Evolutionary conservation across 2,113 vertebrate genomes (phyloP).

Genomic region (Drymodes brunneopygia): DNA sequence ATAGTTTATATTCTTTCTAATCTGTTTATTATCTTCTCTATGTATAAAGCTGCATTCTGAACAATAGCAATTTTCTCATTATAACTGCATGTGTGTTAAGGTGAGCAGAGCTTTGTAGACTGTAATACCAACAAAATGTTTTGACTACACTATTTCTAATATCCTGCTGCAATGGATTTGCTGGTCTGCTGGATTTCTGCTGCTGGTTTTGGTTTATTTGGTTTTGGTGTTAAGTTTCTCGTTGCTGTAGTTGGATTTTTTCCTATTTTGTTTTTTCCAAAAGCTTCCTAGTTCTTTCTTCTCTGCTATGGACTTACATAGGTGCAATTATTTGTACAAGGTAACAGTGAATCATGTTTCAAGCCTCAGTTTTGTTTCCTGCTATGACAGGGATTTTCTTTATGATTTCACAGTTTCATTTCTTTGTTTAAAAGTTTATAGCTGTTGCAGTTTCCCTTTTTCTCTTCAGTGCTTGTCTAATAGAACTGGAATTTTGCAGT

Average conservation of each 20-base stretch:
- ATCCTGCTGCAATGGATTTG: not conserved
- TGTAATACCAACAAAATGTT: not conserved
- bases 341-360: not conserved
- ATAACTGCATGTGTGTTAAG: rapidly evolving
- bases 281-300: not conserved
- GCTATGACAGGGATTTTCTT: not conserved
- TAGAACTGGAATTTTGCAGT: not conserved
- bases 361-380: not conserved
- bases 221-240: not conserved
- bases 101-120: not conserved
- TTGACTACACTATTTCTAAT: not conserved
- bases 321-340: not conserved
- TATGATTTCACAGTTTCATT: not conserved
- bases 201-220: not conserved
- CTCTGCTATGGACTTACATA: not conserved
- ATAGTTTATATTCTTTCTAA: not conserved
- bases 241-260: not conserved
- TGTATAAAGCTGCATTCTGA: not conserved
- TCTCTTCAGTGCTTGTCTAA: not conserved
- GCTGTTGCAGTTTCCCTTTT: not conserved
- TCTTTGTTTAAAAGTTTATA: not conserved
- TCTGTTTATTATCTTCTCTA: not conserved
- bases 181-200: not conserved
- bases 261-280: rapidly evolving
- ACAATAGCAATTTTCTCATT: not conserved